These are phyloP conservation scores for Notamacropus eugenii DNA, from an alignment of 2,797 vertebrate genomes.

Conservation along the genomic window DNA sequence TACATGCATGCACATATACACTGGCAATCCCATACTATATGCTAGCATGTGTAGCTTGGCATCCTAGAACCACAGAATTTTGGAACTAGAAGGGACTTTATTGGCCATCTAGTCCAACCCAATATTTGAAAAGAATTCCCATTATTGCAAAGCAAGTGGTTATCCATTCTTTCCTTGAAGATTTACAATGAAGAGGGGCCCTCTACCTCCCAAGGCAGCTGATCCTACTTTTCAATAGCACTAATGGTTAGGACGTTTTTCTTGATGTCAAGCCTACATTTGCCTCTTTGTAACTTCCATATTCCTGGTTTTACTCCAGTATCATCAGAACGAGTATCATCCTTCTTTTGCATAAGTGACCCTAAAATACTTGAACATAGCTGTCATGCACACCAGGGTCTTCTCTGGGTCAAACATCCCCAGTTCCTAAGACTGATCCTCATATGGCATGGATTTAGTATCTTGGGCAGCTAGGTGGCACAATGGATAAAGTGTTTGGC, in stretches of 20 bases:
- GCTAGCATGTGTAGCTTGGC: neutral
- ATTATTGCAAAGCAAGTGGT: neutral
- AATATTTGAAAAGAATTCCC: neutral
- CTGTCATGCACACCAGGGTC: neutral
- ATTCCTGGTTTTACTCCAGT: neutral
- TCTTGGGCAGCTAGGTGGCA: neutral
- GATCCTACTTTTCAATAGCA: neutral
- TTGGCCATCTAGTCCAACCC: neutral
- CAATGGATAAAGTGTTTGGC: neutral
- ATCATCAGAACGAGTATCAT: neutral
- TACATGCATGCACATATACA: neutral
- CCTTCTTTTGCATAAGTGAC: neutral
- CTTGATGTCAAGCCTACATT: neutral
- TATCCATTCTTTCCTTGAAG: neutral
- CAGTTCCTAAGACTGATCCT: neutral
- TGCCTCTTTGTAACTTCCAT: neutral
- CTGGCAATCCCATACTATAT: neutral
- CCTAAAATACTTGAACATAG: neutral
- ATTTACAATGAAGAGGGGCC: neutral
- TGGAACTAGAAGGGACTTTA: neutral
- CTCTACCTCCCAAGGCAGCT: neutral
- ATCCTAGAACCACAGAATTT: neutral
- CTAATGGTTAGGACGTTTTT: neutral
- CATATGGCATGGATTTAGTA: neutral
- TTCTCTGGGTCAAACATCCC: neutral